Conservation (phyloP, 2,888 invertebrate genomes). For the Ectemnius continuus region DNA sequence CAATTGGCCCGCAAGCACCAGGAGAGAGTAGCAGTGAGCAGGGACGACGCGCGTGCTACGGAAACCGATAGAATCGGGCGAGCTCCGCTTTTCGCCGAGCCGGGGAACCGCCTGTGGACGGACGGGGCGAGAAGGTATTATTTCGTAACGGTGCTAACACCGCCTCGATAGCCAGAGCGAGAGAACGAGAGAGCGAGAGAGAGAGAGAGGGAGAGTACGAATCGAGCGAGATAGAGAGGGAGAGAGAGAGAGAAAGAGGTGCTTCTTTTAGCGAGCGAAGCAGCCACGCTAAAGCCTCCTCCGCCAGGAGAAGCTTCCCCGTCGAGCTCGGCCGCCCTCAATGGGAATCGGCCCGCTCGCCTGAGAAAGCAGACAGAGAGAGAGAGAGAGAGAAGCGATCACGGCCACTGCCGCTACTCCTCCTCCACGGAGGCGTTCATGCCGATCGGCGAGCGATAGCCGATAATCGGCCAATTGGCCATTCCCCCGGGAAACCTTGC, state of each 20-base stretch:
- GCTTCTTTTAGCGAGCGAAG: neutral
- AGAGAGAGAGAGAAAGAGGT: neutral
- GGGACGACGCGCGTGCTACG: conserved; percentile 41
- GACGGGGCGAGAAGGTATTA: conserved; percentile 32
- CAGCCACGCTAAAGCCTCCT: neutral
- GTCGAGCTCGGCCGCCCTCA: neutral
- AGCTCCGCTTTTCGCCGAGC: conserved; percentile 45
- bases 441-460: conserved; percentile 6
- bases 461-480: no score
- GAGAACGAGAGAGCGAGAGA: conserved; percentile 4
- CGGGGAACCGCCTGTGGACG: conserved; percentile 34
- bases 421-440: conserved; percentile 40
- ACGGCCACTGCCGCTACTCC: conserved; percentile 31
- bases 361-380: conserved; percentile 16
- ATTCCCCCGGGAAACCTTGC: no score
- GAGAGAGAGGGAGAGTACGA: neutral
- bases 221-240: neutral
- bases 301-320: neutral
- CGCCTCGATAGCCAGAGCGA: conserved; percentile 4
- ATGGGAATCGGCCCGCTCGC: neutral
- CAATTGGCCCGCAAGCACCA: conserved; percentile 15
- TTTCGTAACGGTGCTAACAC: conserved; percentile 67
- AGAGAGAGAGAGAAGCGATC: conserved; percentile 11
- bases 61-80: conserved; percentile 43
- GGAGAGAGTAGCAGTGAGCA: conserved; percentile 21